Percentiles rank a stretch among this genome's conserved stretches.
phyloP scores from a whole-genome alignment of 1,140 invertebrate genomes.

The Eciton burchellii region DNA sequence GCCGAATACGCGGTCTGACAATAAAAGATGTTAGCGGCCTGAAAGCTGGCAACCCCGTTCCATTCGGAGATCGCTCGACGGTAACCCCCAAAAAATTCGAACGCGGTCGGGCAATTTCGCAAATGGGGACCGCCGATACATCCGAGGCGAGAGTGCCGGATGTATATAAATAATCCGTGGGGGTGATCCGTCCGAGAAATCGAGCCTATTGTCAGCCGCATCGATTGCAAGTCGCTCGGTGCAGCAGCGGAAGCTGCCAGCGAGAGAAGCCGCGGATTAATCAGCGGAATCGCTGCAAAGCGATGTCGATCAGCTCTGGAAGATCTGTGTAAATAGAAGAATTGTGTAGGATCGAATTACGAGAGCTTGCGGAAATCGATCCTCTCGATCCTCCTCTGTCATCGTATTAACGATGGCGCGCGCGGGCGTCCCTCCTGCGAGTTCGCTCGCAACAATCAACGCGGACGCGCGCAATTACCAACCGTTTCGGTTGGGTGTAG shows the following conservation, averaged over 20 bases:
- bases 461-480: slow-evolving; percentile 42
- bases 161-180: slow-evolving; percentile 57
- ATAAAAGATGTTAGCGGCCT: slow-evolving; percentile 70
- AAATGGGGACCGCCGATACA: slow-evolving; percentile 72
- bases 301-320: too few relatives aligned
- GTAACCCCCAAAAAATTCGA: slow-evolving; percentile 64
- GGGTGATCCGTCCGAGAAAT: slow-evolving; percentile 38
- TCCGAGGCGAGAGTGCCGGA: slow-evolving; percentile 23
- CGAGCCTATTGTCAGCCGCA: slow-evolving; percentile 34
- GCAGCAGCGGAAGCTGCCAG: too few relatives aligned
- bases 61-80: slow-evolving; percentile 46
- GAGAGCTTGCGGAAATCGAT: too few relatives aligned
- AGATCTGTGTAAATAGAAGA: too few relatives aligned
- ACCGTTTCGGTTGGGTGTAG: slow-evolving; percentile 36
- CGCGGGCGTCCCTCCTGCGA: too few relatives aligned
- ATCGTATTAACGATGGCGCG: too few relatives aligned
- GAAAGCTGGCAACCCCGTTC: slow-evolving; percentile 48
- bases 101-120: slow-evolving; percentile 65
- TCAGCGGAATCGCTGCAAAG: too few relatives aligned
- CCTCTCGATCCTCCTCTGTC: too few relatives aligned
- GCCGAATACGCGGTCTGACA: slow-evolving; percentile 70
- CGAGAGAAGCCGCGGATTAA: too few relatives aligned
- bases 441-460: slow-evolving; percentile 44
- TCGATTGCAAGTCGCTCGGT: slow-evolving; percentile 25
- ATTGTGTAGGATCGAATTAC: too few relatives aligned